These are phyloP conservation scores for Morone saxatilis DNA, from an alignment of 2,113 vertebrate genomes.

Conservation along the genomic window DNA sequence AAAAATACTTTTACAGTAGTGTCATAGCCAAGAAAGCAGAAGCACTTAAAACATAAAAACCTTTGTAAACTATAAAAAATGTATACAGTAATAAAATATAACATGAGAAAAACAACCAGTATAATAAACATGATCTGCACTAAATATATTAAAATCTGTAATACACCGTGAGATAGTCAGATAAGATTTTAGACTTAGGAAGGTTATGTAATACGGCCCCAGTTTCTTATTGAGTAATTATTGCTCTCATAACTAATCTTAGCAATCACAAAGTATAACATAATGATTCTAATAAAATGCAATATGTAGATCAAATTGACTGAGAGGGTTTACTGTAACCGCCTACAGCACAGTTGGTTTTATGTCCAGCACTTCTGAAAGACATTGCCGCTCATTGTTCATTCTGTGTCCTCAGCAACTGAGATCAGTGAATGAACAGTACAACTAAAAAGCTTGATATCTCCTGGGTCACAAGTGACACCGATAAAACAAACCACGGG, in stretches of 20 bases:
- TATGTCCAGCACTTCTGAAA: neutral
- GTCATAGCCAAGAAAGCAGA: neutral
- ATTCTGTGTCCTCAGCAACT: neutral
- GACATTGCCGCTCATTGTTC: neutral
- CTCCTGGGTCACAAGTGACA: slow-evolving; percentile 3
- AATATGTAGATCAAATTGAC: neutral
- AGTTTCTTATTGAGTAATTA: neutral
- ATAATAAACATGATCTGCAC: neutral
- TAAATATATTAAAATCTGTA: neutral
- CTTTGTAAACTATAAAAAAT: neutral
- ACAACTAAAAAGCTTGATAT: neutral
- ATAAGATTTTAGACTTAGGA: too few relatives aligned
- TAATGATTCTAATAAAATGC: neutral
- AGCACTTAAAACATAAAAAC: neutral
- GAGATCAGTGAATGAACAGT: neutral
- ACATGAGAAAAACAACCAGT: neutral
- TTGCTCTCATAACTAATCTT: neutral
- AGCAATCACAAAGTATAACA: neutral
- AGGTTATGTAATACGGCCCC: too few relatives aligned
- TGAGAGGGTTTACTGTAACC: neutral
- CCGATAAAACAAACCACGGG: neutral
- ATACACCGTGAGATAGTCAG: neutral
- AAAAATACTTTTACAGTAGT: neutral
- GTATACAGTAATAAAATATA: neutral
- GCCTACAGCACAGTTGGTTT: neutral